Evolutionary conservation across 2,113 vertebrate genomes (phyloP), one percentile per base, ranked within the genome.

Genomic region (Rallus limicola): DNA sequence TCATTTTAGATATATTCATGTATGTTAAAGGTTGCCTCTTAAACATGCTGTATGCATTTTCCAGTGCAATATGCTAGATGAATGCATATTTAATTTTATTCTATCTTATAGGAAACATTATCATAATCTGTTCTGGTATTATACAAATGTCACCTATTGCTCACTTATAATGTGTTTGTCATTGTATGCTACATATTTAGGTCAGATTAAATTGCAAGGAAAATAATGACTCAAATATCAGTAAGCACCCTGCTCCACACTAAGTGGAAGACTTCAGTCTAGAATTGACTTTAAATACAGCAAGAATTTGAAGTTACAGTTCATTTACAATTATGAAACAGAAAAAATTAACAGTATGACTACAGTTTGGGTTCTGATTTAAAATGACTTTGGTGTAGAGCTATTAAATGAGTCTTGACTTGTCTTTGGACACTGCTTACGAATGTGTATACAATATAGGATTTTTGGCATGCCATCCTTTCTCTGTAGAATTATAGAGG

Each of bases 81-180:
- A 93, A 89, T 84, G 65, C 3, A 8, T 94, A 62, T 64, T 96
- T 91, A 88, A 93, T 96, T 82, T 46, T 19, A 44, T 17, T 16
- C 18, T 46, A 46, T 46, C 9, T 46, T 46, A 46, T 19, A 46
- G 18, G 44, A 46, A 46, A 46, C 44, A 46, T 46, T 46, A 46
- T 46, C 44, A 46, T 46, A 46, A 46, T 46, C 44, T 46, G 44
- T 46, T 46, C 17, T 46, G 44, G 15, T 63, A 42, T 65, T 71
- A 91, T 88, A 46, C 92, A 95, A 93, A 94, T 88, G 93, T 88
- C 69, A 86, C 69, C 68, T 84, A 58, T 83, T 92, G 85, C 93
- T 96, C 88, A 88, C 77, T 95, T 97, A n/a, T 86, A 90, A 75
- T 84, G 40, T 67, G 28, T 92, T 97, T 96, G 81, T 94, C 91